Evolutionary conservation across 2,113 vertebrate genomes (phyloP).

Genomic region (Pampusana beccarii): DNA sequence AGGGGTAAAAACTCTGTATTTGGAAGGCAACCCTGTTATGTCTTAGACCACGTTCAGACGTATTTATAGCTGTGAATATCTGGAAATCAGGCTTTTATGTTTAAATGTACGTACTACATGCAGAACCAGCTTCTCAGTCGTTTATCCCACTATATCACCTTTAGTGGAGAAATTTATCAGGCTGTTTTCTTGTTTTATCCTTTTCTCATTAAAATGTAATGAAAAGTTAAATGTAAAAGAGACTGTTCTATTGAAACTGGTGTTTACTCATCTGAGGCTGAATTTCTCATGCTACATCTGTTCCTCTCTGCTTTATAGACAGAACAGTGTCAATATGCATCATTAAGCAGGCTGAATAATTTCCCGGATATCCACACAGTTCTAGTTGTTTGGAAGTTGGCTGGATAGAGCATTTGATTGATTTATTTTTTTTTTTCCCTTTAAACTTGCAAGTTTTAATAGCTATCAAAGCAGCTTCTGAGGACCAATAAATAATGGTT

Average conservation of each 20-base stretch:
- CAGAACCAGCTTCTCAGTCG: not conserved
- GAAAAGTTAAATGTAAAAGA: not conserved
- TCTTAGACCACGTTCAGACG: accelerated
- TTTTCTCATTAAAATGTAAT: not conserved
- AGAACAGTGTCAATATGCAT: not conserved
- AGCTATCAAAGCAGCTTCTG: not conserved
- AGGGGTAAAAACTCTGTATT: accelerated
- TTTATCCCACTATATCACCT: not conserved
- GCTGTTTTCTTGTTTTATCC: not conserved
- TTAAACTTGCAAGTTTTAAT: not conserved
- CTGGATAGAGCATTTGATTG: not conserved
- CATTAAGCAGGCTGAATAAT: not conserved
- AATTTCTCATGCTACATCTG: not conserved
- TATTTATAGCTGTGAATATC: not conserved
- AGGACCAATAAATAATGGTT: not conserved
- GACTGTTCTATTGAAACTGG: not conserved
- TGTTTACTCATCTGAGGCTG: not conserved
- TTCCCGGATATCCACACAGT: not conserved
- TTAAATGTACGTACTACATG: not conserved
- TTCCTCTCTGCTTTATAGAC: not conserved
- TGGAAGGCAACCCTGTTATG: not conserved
- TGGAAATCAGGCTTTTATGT: not conserved
- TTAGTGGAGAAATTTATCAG: not conserved
- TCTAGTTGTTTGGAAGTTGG: not conserved
- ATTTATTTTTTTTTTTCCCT: not conserved